Conservation (phyloP, 92 coral and sea anemone genomes). For the Porites evermanni region DNA sequence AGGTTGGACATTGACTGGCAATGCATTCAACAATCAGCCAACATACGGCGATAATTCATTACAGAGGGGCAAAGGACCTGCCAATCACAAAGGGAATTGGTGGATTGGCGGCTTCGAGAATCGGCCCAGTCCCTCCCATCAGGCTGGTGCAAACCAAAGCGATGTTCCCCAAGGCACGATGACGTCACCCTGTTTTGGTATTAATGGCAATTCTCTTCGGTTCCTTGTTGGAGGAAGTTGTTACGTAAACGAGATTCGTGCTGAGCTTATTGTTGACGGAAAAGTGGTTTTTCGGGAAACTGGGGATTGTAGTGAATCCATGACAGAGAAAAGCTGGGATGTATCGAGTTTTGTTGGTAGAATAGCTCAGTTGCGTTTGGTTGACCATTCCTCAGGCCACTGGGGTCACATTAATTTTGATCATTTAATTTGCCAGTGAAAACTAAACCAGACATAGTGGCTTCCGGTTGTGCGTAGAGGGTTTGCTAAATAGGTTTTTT, state of each 20-base stretch:
- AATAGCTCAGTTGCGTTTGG: slow-evolving; percentile 36
- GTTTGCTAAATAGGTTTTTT: too few species aligned
- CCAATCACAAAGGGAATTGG: slow-evolving; percentile 37
- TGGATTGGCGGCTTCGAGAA: slow-evolving; percentile 51
- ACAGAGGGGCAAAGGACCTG: too few species aligned
- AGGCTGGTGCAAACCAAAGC: slow-evolving; percentile 19
- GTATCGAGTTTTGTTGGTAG: slow-evolving; percentile 28
- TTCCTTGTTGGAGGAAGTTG: slow-evolving; percentile 61
- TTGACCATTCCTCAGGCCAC: slow-evolving; percentile 14
- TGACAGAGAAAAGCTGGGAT: slow-evolving; percentile 27
- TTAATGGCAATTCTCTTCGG: slow-evolving; percentile 2
- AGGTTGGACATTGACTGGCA: too few species aligned
- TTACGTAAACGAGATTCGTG: neutral
- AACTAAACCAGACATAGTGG: too few species aligned
- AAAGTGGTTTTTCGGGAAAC: slow-evolving; percentile 23
- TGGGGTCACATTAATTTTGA: slow-evolving; percentile 66
- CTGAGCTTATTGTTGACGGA: slow-evolving; percentile 54
- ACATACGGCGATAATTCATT: too few species aligned
- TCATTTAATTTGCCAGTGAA: slow-evolving; percentile 5
- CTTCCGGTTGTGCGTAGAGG: too few species aligned
- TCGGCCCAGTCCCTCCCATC: slow-evolving; percentile 52
- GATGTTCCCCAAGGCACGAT: slow-evolving; percentile 47
- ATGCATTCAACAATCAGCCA: too few species aligned
- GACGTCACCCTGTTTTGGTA: slow-evolving; percentile 57
- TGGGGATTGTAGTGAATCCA: slow-evolving; percentile 7